Evolutionary conservation across 2,888 invertebrate species (phyloP).

Genomic region (Protonemura montana): DNA sequence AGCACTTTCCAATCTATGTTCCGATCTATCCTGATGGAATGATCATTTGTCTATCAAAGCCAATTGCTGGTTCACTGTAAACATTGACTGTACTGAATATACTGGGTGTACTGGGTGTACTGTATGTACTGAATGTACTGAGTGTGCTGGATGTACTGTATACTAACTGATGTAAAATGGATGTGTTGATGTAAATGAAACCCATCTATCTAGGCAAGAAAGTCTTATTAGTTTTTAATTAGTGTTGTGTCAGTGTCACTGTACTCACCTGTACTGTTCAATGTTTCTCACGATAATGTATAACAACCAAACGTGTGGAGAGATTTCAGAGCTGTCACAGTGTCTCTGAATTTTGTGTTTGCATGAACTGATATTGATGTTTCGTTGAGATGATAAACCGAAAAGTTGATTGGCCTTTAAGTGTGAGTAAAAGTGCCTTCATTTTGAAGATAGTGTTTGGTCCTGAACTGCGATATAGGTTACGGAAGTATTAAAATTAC

Average conservation of each 20-base stretch:
- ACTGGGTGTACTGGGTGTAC: no score
- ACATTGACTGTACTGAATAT: no score
- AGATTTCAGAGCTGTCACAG: neutral
- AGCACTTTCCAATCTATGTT: neutral
- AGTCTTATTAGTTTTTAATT: neutral
- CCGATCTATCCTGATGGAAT: neutral
- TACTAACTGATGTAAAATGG: neutral
- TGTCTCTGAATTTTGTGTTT: neutral
- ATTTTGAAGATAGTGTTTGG: neutral
- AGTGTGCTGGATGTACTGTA: no score
- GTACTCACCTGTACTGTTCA: neutral
- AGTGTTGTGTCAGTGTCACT: neutral
- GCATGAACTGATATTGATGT: neutral
- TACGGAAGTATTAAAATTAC: neutral
- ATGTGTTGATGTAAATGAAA: neutral
- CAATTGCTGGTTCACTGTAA: neutral
- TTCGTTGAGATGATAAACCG: neutral
- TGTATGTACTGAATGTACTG: no score
- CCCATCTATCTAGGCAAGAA: neutral
- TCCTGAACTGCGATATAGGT: constrained; percentile 5
- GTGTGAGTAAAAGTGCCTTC: neutral
- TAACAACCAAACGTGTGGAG: neutral
- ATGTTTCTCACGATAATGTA: neutral
- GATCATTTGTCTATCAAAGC: neutral
- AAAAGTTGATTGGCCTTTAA: neutral